A percentile compares a stretch with the other conserved stretches of the same genome.
These are phyloP conservation scores for Conops quadrifasciatus DNA, from an alignment of 2,888 invertebrate species.

Conservation along the genomic window DNA sequence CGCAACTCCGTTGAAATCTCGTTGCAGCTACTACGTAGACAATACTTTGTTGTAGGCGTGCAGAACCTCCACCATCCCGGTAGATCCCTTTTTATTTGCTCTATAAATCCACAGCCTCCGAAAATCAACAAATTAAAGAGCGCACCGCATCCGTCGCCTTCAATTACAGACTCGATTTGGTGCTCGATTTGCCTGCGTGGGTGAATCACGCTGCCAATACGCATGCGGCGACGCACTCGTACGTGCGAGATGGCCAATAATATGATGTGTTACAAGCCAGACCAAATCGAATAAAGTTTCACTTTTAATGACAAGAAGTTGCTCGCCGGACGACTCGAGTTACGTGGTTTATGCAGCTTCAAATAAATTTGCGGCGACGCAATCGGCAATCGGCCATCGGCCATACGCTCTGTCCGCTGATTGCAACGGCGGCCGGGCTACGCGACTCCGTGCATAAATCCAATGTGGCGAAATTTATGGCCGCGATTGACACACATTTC, in stretches of 20 bases:
- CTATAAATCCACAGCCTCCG: not conserved
- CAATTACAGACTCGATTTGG: not conserved
- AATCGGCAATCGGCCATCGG: not conserved
- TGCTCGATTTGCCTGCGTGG: not conserved
- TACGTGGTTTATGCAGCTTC: slow-evolving; percentile 10
- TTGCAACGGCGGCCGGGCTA: slow-evolving; percentile 26
- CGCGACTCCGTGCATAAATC: not conserved
- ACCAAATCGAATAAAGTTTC: slow-evolving; percentile 22
- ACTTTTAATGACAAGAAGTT: slow-evolving; percentile 12
- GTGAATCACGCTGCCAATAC: slow-evolving; percentile 8
- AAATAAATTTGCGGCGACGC: slow-evolving; percentile 9
- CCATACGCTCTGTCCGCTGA: slow-evolving; percentile 2
- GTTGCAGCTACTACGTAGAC: too few species aligned
- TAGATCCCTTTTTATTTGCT: not conserved
- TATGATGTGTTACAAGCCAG: not conserved
- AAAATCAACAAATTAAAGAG: not conserved
- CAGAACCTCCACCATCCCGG: not conserved
- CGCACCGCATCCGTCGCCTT: not conserved
- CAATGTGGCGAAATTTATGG: slow-evolving; percentile 23
- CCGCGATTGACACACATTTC: slow-evolving; percentile 32
- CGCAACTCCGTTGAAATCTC: not conserved
- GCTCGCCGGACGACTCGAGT: not conserved
- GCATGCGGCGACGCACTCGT: not conserved
- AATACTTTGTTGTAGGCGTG: slow-evolving; percentile 17
- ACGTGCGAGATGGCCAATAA: not conserved